Evolutionary conservation across 2,888 invertebrate genomes (phyloP).

Genomic region (Ypsolopha scabrella): DNA sequence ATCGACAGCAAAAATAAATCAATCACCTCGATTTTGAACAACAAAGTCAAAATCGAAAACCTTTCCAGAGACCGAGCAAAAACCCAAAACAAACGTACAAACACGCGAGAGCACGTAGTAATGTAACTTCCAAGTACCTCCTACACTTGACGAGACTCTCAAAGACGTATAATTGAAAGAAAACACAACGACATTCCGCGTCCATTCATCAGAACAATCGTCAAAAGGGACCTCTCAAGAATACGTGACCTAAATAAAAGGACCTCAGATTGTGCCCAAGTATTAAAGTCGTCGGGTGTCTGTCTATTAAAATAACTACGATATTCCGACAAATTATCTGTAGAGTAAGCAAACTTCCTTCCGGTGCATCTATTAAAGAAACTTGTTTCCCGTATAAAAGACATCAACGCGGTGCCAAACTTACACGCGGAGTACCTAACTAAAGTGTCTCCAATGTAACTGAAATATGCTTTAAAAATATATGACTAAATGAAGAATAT

Average conservation of each 20-base stretch:
- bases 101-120: background rate
- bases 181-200: constrained; percentile 44
- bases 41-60: too few relatives aligned
- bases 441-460: too few relatives aligned
- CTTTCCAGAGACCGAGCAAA: background rate
- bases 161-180: constrained; percentile 43
- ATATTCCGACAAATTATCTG: too few relatives aligned
- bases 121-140: background rate
- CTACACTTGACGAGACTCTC: constrained; percentile 13
- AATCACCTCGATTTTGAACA: background rate
- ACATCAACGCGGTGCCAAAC: too few relatives aligned
- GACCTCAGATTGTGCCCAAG: constrained; percentile 7
- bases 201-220: constrained; percentile 28
- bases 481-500: too few relatives aligned
- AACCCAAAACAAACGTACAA: background rate
- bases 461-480: too few relatives aligned
- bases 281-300: constrained; percentile 9
- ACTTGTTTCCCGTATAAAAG: too few relatives aligned
- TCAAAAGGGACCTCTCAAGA: constrained; percentile 50
- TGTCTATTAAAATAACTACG: constrained; percentile 33
- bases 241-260: constrained; percentile 59
- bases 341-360: too few relatives aligned
- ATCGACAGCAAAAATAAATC: too few relatives aligned
- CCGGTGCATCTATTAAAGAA: too few relatives aligned
- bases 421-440: too few relatives aligned